Evolutionary conservation across 2,797 vertebrate genomes (phyloP), one percentile per base, ranked within the genome.

Genomic region (Dipus sagitta): DNA sequence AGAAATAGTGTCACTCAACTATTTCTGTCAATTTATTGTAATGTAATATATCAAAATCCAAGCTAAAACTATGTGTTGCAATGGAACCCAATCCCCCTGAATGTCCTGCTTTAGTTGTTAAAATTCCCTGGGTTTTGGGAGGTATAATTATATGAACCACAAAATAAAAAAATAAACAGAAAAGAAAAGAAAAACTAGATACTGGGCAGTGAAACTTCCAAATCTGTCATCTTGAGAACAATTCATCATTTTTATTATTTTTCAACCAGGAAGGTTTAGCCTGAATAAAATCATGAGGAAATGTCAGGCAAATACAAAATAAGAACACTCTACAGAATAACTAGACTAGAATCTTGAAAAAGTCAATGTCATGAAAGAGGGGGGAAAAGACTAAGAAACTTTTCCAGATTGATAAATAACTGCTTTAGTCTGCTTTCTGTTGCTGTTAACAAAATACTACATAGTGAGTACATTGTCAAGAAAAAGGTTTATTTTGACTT

Each of bases 221-320:
- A 70, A 75, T 86, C 65, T 79, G 30, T 47, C 92, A 88, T 42
- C 30, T 47, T 83, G 17, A 82, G 62, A 79, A 89, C 3, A 38
- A 47, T 9, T 80, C 34, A 58, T 67, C 18, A 42, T 18, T 68
- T 90, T 58, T 74, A 75, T n/a, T 86, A 26, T 65, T 74, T 94
- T 88, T 91, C 28, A 67, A 11, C 34, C 70, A 87, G 70, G 72
- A 94, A 90, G 87, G 64, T 6, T 70, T 75, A 95, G 81, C 42
- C 67, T 78, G 70, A 87, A 93, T 78, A 30, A 75, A 95, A 90
- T 72, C 60, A 68, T 72, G 26, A 87, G 60, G 10, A 80, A 89
- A 77, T 34, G 68, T 30, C 58, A 38, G 20, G 26, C 6, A 65
- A 38, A 75, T 10, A 74, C 10, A 54, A 34, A 74, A 34, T 81